Conservation (phyloP, 2,797 vertebrate genomes). For the Sebastes diploproa region DNA sequence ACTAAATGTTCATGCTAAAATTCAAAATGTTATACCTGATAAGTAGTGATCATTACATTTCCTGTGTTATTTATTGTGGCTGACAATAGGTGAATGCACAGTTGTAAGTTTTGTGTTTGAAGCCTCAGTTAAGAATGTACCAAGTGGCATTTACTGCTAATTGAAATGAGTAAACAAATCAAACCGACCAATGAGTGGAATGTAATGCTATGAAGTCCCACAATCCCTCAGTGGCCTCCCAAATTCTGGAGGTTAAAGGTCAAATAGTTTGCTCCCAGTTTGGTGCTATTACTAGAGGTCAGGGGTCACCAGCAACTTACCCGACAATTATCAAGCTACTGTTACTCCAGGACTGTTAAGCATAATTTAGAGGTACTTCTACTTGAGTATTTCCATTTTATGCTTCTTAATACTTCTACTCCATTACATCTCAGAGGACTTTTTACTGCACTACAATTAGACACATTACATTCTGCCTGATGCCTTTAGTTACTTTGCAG, state of each 20-base stretch:
- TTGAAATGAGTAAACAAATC: slow-evolving; percentile 62
- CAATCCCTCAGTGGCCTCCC: slow-evolving; percentile 57
- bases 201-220: slow-evolving; percentile 54
- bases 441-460: background rate
- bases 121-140: slow-evolving; percentile 19
- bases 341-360: background rate
- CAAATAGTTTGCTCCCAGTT: slow-evolving; percentile 65
- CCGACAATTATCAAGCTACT: background rate
- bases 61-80: background rate
- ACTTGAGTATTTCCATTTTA: too few relatives aligned
- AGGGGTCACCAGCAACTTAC: slow-evolving; percentile 21
- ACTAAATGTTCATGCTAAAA: background rate
- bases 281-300: slow-evolving; percentile 47
- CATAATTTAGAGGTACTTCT: background rate
- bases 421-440: background rate
- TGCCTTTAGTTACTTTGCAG: background rate
- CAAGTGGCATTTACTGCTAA: slow-evolving; percentile 37
- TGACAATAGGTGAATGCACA: background rate
- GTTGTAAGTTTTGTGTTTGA: background rate
- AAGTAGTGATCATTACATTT: background rate
- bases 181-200: slow-evolving; percentile 61
- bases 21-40: background rate
- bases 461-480: background rate
- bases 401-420: background rate
- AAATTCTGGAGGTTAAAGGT: slow-evolving; percentile 70